These are phyloP conservation scores for Podabrus alpinus DNA, from an alignment of 2,888 invertebrate species.

Conservation along the genomic window DNA sequence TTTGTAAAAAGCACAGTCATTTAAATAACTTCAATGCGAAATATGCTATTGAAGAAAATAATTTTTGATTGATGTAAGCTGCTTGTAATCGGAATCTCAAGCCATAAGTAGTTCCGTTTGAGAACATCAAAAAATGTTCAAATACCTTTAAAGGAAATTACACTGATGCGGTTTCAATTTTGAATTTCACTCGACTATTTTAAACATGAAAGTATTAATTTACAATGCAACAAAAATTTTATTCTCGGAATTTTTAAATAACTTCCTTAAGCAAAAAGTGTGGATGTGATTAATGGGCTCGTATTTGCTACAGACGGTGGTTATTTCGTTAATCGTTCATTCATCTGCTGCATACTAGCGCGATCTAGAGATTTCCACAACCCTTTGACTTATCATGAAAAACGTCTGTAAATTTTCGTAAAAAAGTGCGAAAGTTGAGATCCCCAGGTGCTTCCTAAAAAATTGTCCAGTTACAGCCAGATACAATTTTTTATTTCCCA, in stretches of 20 bases:
- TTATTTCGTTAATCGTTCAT: too few species aligned
- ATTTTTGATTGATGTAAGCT: neutral
- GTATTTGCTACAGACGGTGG: too few species aligned
- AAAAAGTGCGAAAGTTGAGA: too few species aligned
- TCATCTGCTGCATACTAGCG: too few species aligned
- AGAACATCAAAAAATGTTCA: neutral
- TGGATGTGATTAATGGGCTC: too few species aligned
- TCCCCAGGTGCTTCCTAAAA: too few species aligned
- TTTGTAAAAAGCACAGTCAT: neutral
- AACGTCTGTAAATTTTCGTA: too few species aligned
- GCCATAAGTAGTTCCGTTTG: neutral
- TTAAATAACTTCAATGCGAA: neutral
- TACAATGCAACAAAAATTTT: neutral
- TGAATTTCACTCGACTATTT: neutral
- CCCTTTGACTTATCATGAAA: too few species aligned
- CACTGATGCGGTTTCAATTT: neutral
- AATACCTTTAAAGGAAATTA: neutral
- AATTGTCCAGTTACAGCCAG: too few species aligned
- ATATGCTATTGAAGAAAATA: neutral
- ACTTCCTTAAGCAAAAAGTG: neutral
- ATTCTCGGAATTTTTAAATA: neutral
- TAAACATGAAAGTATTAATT: neutral
- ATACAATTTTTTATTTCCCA: too few species aligned
- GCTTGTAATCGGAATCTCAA: neutral
- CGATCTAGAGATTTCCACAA: too few species aligned